Evolutionary conservation across 2,797 vertebrate genomes (phyloP).

Genomic region (Setipinna tenuifilis): DNA sequence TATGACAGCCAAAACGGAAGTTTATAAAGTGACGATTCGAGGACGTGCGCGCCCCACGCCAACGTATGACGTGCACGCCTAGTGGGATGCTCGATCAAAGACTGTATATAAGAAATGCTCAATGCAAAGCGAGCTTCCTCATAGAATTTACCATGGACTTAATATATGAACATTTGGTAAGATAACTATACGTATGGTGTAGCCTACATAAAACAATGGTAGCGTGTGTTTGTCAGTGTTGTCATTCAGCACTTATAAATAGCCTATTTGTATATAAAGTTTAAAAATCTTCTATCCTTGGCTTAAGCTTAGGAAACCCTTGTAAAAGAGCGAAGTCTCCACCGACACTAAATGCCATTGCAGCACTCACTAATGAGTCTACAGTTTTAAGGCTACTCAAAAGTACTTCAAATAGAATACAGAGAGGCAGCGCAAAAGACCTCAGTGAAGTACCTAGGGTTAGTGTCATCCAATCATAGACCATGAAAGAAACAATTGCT

Average conservation of each 20-base stretch:
- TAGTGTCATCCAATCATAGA: not conserved
- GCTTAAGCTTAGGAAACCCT: not conserved
- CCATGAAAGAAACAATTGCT: not conserved
- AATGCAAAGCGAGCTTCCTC: too few relatives aligned
- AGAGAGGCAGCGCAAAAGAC: constrained; percentile 46
- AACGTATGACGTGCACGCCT: constrained; percentile 1
- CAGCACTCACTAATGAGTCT: constrained; percentile 37
- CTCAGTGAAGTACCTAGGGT: constrained; percentile 44
- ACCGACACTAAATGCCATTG: too few relatives aligned
- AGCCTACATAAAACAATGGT: too few relatives aligned
- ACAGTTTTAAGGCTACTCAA: constrained; percentile 56
- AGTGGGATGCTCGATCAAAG: not conserved
- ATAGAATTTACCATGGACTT: too few relatives aligned
- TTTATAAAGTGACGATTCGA: constrained; percentile 26
- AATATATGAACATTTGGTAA: too few relatives aligned
- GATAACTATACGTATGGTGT: too few relatives aligned
- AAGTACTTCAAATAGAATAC: constrained; percentile 51
- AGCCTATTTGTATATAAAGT: too few relatives aligned
- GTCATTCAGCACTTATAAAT: too few relatives aligned
- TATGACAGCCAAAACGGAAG: constrained; percentile 58
- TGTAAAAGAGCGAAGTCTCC: too few relatives aligned
- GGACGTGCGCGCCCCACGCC: constrained; percentile 11
- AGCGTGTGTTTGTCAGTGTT: too few relatives aligned
- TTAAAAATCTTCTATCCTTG: too few relatives aligned
- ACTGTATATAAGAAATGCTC: too few relatives aligned